Base-by-base conservation (phyloP, 1,140 invertebrate genomes). In the Ceratina japonica region DNA sequence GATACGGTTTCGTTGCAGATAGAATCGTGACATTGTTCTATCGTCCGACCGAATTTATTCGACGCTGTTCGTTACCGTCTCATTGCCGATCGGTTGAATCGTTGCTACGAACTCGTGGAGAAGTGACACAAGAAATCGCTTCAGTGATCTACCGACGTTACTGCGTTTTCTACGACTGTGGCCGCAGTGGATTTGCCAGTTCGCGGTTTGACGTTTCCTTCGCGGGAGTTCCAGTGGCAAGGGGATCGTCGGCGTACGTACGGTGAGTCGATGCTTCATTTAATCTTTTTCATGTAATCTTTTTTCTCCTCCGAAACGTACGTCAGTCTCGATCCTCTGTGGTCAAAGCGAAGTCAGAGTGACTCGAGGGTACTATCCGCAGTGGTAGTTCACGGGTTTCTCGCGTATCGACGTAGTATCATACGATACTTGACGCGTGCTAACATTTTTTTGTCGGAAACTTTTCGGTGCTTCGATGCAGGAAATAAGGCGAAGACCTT, bases 401-500 rank as follows among this genome's bases (percentile, higher is more conserved):
- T 20, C 18, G 27, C 8, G 51, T 72, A 62, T 77, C 75, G 49
- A 37, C 58, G 54, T 16, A 24, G 18, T 37, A 8, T 54, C 66
- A 69, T 31, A 18, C 3, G 7, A 4, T 8, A 13, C 65, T 24
- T 2, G 31, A 58, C n/a, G n/a, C 51, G 24, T 44, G 37, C n/a
- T 56, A 16, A 13, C 54, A 27, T 18, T 20, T 44, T 15, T 72
- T 62, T 51, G 37, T 52, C 15, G 15, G 22, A 44, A 44, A 44
- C 37, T 44, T 10, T 31, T 65, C 27, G 37, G 22, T 49, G 37
- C 37, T 22, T 3, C 49, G 58, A 44, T 8, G 13, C 58, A 63
- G 58, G 75, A 72, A 78, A 62, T 56, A 72, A 72, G 20, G 4
- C 75, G 68, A 78, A 78, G 75, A 78, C 75, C 69, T 56, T 72